These are phyloP conservation scores for Leucophora obtusa DNA, from an alignment of 2,888 invertebrate genomes.

Conservation along the genomic window DNA sequence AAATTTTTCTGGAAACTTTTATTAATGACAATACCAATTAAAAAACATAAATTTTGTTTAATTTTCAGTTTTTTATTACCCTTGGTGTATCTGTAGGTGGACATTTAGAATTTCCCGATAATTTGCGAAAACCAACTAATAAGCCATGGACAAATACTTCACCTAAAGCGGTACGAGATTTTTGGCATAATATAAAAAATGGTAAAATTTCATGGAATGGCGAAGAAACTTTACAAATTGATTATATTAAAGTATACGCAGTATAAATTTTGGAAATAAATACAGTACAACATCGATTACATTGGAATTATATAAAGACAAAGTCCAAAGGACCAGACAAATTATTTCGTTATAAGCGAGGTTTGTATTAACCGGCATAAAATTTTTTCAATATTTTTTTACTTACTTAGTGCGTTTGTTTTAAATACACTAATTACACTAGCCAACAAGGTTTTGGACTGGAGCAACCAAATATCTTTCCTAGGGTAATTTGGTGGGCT, in stretches of 20 bases:
- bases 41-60: slow-evolving; percentile 16
- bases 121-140: slow-evolving; percentile 55
- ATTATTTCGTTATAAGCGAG: no score
- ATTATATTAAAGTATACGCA: slow-evolving; percentile 76
- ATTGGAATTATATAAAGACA: no score
- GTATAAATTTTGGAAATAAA: slow-evolving; percentile 68
- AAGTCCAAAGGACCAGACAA: no score
- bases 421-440: no score
- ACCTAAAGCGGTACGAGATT: slow-evolving; percentile 84
- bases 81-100: slow-evolving; percentile 90
- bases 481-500: no score
- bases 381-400: no score
- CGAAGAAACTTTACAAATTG: slow-evolving; percentile 75
- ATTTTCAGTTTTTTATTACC: slow-evolving; percentile 85
- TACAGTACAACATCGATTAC: background rate
- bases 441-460: no score
- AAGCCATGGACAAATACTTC: slow-evolving; percentile 89
- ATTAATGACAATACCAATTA: no score
- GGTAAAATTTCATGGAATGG: slow-evolving; percentile 86
- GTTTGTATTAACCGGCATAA: no score
- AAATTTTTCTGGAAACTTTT: no score
- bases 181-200: slow-evolving; percentile 83
- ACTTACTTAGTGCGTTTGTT: no score
- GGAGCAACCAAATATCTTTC: no score
- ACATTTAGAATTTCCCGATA: slow-evolving; percentile 84